Percentiles rank a stretch among this genome's conserved stretches.
phyloP scores from a whole-genome alignment of 2,888 invertebrate species.

The Sarcophaga rosellei region DNA sequence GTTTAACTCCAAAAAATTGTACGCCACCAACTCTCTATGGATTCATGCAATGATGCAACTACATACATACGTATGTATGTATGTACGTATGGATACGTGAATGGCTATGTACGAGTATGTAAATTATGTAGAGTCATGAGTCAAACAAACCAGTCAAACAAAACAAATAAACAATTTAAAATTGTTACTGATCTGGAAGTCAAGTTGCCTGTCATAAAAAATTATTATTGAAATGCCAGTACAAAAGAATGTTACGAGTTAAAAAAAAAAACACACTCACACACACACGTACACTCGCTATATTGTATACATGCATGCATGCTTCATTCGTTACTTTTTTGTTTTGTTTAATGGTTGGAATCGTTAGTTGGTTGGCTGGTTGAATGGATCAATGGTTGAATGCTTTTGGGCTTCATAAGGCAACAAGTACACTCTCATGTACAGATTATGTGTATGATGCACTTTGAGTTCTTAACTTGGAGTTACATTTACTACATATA shows the following conservation, averaged over 20 bases:
- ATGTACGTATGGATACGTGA: slow-evolving; percentile 28
- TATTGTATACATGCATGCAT: not conserved
- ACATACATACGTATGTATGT: not conserved
- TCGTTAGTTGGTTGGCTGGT: slow-evolving; percentile 46
- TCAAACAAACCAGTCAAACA: slow-evolving; percentile 70
- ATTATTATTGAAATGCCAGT: slow-evolving; percentile 78
- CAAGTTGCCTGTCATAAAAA: slow-evolving; percentile 80
- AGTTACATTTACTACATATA: slow-evolving; percentile 15
- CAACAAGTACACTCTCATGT: slow-evolving; percentile 65
- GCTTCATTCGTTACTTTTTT: not conserved
- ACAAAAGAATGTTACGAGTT: slow-evolving; percentile 61
- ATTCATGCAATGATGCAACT: not conserved
- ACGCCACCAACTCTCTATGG: not conserved
- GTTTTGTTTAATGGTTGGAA: slow-evolving; percentile 26
- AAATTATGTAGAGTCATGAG: slow-evolving; percentile 66
- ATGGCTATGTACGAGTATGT: slow-evolving; percentile 7
- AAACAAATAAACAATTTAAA: slow-evolving; percentile 71
- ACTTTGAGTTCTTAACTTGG: slow-evolving; percentile 51
- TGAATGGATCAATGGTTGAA: slow-evolving; percentile 46
- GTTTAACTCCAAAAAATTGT: not conserved
- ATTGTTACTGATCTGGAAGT: slow-evolving; percentile 80
- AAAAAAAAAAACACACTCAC: slow-evolving; percentile 17
- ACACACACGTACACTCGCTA: no score
- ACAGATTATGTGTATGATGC: slow-evolving; percentile 66
- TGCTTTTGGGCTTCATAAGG: slow-evolving; percentile 23